phyloP scores from a whole-genome alignment of 2,888 invertebrate genomes.

The Pycnomerus fuliginosus region DNA sequence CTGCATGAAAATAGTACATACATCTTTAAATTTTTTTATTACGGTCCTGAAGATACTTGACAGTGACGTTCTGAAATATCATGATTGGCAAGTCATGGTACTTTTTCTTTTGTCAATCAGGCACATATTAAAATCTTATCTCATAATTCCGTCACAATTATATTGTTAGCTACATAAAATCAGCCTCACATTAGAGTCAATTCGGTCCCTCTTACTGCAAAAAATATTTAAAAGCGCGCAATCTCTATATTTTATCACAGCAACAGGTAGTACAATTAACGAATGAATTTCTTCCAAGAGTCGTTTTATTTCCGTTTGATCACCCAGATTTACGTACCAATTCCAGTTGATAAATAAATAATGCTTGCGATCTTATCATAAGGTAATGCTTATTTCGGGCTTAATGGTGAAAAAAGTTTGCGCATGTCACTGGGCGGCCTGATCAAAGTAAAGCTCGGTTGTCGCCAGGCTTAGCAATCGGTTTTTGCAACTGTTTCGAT shows the following conservation, averaged over 20 bases:
- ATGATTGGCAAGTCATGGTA: constrained; percentile 37
- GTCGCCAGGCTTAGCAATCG: constrained; percentile 9
- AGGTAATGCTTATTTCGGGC: constrained; percentile 14
- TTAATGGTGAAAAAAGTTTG: constrained; percentile 17
- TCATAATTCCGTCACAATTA: constrained; percentile 10
- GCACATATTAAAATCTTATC: constrained; percentile 30
- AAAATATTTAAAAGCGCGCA: no score
- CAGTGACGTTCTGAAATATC: constrained; percentile 23
- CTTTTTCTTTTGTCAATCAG: constrained; percentile 38
- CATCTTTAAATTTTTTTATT: no score
- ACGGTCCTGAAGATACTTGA: constrained; percentile 14
- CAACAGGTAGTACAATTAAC: constrained; percentile 17
- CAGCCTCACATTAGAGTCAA: no score
- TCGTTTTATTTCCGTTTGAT: constrained; percentile 10
- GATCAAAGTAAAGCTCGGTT: constrained; percentile 20
- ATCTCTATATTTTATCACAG: no score
- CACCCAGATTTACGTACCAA: constrained; percentile 9
- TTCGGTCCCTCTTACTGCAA: no score
- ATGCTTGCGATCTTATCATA: constrained; percentile 15
- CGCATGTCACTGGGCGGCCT: constrained; percentile 16
- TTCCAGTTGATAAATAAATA: constrained; percentile 16
- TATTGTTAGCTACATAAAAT: no score
- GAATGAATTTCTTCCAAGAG: constrained; percentile 4
- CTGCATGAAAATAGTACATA: no score
- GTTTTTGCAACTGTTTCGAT: constrained; percentile 16